Conservation (phyloP, 2,113 vertebrate species). For the Eonycteris spelaea region DNA sequence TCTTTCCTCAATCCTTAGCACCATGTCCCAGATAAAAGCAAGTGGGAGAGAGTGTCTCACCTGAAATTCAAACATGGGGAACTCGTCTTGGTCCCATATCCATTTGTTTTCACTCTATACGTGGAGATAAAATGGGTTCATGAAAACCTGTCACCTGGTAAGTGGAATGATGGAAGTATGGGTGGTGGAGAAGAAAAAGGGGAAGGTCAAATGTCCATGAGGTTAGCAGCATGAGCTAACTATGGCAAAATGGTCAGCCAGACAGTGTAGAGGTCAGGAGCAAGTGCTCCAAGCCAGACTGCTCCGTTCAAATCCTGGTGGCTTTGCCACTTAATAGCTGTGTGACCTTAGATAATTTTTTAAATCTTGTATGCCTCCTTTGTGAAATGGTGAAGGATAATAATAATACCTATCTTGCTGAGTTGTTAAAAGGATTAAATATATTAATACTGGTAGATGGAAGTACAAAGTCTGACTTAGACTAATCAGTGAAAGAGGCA, state of each 20-base stretch:
- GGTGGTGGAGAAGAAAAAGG: neutral
- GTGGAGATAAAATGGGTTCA: slow-evolving; percentile 71
- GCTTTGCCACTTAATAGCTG: neutral
- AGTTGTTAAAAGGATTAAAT: slow-evolving; percentile 20
- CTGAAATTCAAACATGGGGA: slow-evolving; percentile 75
- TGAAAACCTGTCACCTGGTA: slow-evolving; percentile 44
- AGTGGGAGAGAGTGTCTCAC: slow-evolving; percentile 76
- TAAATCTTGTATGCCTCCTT: neutral
- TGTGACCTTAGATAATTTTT: neutral
- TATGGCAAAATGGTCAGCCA: neutral
- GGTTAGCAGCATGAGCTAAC: neutral
- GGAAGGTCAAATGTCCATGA: neutral
- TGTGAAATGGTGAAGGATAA: slow-evolving; percentile 6
- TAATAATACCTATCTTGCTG: neutral
- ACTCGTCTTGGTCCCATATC: slow-evolving; percentile 62
- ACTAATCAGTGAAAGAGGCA: neutral
- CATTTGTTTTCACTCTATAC: slow-evolving; percentile 76
- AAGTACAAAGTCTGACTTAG: neutral
- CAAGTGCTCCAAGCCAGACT: neutral
- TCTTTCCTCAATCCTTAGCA: slow-evolving; percentile 55
- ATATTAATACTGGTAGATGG: neutral
- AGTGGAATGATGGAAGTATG: neutral
- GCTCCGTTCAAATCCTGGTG: neutral
- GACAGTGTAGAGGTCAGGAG: neutral
- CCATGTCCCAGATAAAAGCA: slow-evolving; percentile 74